Conservation (phyloP, 2,888 invertebrate species). For the Lepidochitona cinerea region DNA sequence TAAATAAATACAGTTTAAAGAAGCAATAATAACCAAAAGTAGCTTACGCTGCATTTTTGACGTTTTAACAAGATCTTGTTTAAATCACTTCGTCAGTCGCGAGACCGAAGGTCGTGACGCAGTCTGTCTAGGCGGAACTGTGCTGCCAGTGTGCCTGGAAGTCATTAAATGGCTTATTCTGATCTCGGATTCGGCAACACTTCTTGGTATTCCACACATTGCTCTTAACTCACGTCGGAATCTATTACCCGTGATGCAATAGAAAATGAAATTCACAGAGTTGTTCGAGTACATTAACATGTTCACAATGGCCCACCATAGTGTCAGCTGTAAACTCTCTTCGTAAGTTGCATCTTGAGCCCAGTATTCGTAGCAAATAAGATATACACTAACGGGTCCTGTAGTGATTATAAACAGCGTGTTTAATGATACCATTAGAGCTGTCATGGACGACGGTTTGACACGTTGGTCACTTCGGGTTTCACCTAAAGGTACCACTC, state of each 20-base stretch:
- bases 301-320: slow-evolving; percentile 47
- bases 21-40: too few species aligned
- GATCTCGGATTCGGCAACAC: too few species aligned
- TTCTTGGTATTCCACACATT: too few species aligned
- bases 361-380: slow-evolving; percentile 38
- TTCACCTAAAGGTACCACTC: slow-evolving; percentile 8
- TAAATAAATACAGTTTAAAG: too few species aligned
- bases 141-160: too few species aligned
- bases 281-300: slow-evolving; percentile 56
- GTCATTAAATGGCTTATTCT: too few species aligned
- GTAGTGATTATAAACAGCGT: slow-evolving; percentile 45
- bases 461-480: background rate
- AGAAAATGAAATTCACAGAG: slow-evolving; percentile 51
- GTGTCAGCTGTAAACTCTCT: slow-evolving; percentile 20
- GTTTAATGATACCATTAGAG: slow-evolving; percentile 48
- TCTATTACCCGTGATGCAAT: slow-evolving; percentile 51
- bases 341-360: background rate
- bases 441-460: slow-evolving; percentile 46
- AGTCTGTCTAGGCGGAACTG: too few species aligned
- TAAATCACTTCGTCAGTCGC: too few species aligned
- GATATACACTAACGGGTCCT: slow-evolving; percentile 42
- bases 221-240: slow-evolving; percentile 45
- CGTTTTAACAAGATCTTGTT: too few species aligned
- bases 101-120: too few species aligned
- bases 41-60: too few species aligned